phyloP scores from a whole-genome alignment of 2,113 vertebrate species.

The Columbina picui region DNA sequence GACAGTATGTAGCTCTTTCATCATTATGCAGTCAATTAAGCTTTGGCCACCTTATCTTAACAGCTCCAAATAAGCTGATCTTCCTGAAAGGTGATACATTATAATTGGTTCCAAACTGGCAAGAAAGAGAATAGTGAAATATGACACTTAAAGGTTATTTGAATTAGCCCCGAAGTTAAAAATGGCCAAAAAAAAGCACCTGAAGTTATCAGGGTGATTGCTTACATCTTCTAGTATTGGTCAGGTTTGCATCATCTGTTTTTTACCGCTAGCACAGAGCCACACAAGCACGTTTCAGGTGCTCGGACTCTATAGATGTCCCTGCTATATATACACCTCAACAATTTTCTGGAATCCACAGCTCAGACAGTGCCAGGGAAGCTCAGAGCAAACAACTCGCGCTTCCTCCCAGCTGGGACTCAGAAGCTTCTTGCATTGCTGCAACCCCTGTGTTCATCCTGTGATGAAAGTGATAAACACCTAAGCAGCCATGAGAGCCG shows the following conservation, averaged over 20 bases:
- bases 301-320: not conserved
- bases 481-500: rapidly evolving
- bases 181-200: not conserved
- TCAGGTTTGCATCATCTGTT: too few species aligned
- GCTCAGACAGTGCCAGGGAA: not conserved
- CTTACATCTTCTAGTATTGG: not conserved
- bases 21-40: constrained; percentile 52
- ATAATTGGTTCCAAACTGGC: constrained; percentile 27
- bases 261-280: too few species aligned
- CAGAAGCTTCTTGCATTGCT: not conserved
- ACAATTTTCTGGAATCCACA: not conserved
- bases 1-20: not conserved
- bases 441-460: not conserved
- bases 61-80: constrained; percentile 26
- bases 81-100: constrained; percentile 46
- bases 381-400: not conserved
- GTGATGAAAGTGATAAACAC: not conserved
- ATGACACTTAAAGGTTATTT: not conserved
- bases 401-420: not conserved
- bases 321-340: rapidly evolving
- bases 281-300: not conserved
- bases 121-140: not conserved
- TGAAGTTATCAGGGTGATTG: not conserved
- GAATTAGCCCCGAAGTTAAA: not conserved
- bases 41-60: constrained; percentile 50